Evolutionary conservation across 2,888 invertebrate genomes (phyloP), one percentile per base, ranked within the genome.

Genomic region (Himalopsyche japonica): DNA sequence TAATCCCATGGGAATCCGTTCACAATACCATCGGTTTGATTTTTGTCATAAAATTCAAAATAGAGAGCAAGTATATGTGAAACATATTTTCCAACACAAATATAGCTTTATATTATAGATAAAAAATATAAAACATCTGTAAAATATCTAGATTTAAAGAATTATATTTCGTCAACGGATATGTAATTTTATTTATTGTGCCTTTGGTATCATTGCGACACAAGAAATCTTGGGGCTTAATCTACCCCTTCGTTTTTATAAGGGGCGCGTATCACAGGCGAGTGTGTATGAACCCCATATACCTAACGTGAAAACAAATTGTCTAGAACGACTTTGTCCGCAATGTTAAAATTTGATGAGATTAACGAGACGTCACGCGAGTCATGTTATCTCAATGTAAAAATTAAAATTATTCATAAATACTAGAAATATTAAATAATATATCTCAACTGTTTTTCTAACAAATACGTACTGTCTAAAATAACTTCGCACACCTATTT

Each of bases 271-370:
- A 70, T 70, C 70, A 27, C 30, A 70, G 27, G 24, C 27, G 70
- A 70, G 30, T 70, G 27, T 70, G 15, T 70, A 27, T 27, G 64
- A 70, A 70, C 70, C 70, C 70, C 70, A 86, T 86, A 85, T 86
- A 48, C 83, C 84, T 80, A 84, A 1, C 43, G 70, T 30, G 79
- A 82, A 85, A 86, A 84, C 86, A 84, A 87, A 87, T 87, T 87
- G 87, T 86, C 82, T 84, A 87, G 87, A 87, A 87, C 86, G 86
- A 87, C 86, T 86, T 85, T 80, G 27, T 12, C 27, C 30, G 70
- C 70, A 2, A 12, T 27, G 70, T 15, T 70, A 27, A 27, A 70
- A 70, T 70, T 30, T 70, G 70, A 70, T 3, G 70, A 24, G 70
- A 70, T 70, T 70, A 70, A 70, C 27, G 27, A 8, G 0, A 27